Conservation (phyloP, 1,140 invertebrate genomes). For the Plutomurus gul region DNA sequence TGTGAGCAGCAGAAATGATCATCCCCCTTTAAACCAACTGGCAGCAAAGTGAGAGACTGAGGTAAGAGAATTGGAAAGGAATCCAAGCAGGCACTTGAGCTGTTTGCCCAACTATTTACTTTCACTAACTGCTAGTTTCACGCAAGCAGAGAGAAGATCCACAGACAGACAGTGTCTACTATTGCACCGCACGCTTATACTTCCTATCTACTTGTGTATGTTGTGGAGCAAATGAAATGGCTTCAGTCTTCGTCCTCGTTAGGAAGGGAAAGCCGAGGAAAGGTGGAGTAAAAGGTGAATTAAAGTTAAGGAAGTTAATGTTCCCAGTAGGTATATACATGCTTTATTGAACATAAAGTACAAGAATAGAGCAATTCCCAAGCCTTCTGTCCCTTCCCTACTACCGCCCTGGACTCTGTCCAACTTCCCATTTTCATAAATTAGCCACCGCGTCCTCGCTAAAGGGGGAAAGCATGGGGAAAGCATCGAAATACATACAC, state of each 20-base stretch:
- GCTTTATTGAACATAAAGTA: slow-evolving; percentile 13
- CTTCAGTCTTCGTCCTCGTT: not conserved
- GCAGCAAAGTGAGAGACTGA: too few species aligned
- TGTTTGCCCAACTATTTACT: not conserved
- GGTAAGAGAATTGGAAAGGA: too few species aligned
- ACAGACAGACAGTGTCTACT: not conserved
- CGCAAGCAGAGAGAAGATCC: not conserved
- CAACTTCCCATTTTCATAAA: slow-evolving; percentile 40
- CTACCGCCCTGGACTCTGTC: slow-evolving; percentile 27
- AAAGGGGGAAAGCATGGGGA: not conserved
- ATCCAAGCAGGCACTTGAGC: not conserved
- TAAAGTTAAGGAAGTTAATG: slow-evolving; percentile 14
- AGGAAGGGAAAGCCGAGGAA: not conserved
- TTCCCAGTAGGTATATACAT: not conserved
- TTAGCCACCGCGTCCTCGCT: not conserved
- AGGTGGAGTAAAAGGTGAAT: slow-evolving; percentile 28
- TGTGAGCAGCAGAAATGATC: too few species aligned
- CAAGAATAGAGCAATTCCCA: slow-evolving; percentile 20
- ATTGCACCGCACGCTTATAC: too few species aligned
- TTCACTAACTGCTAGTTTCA: not conserved
- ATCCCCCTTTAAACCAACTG: too few species aligned
- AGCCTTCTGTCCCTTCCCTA: slow-evolving; percentile 3
- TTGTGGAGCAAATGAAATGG: not conserved
- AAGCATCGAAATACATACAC: not conserved
- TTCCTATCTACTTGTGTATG: not conserved